Evolutionary conservation across 2,113 vertebrate species (phyloP), one percentile per base, ranked within the genome.

Genomic region (Anolis sagrei): DNA sequence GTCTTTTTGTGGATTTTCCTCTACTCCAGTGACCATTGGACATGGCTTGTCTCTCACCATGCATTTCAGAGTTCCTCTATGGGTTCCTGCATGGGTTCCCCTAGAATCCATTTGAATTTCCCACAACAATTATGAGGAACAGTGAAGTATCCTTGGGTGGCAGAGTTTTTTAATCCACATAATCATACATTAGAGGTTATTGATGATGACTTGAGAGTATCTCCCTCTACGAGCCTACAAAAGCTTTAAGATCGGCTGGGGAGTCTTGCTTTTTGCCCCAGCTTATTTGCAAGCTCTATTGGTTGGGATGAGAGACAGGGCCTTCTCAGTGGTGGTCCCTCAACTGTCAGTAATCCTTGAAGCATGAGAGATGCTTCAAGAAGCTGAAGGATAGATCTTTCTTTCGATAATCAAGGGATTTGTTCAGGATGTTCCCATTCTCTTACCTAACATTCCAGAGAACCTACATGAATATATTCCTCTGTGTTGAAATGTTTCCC

Each of bases 321-420:
- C n/a, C n/a, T n/a, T n/a, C n/a, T n/a, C n/a, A n/a, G n/a, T n/a
- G n/a, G n/a, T n/a, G n/a, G n/a, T n/a, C n/a, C n/a, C n/a, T n/a
- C n/a, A n/a, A n/a, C 87, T 27, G 54, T 90, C 88, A 93, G 86
- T 86, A 89, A 90, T 85, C 11, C 81, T 83, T 34, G 51, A 14
- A 61, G 61, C 54, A 86, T 82, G 72, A 87, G 91, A 87, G 6
- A 16, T 44, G 61, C 11, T 68, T 62, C 89, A 91, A 81, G 81
- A 90, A 89, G 91, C 87, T 90, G 82, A 92, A 92, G 89, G 86
- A 81, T 7, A 93, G 92, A 90, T 90, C 86, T 83, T 90, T 88
- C 25, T 58, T 0, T 0, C 82, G 92, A 93, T 93, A 93, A 91
- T 80, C 54, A 64, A 78, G 48, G 19, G 82, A 79, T 89, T 91